Percentiles rank a stretch among this genome's conserved stretches.
phyloP scores from a whole-genome alignment of 2,113 vertebrate genomes.

The Bujurquina vittata region DNA sequence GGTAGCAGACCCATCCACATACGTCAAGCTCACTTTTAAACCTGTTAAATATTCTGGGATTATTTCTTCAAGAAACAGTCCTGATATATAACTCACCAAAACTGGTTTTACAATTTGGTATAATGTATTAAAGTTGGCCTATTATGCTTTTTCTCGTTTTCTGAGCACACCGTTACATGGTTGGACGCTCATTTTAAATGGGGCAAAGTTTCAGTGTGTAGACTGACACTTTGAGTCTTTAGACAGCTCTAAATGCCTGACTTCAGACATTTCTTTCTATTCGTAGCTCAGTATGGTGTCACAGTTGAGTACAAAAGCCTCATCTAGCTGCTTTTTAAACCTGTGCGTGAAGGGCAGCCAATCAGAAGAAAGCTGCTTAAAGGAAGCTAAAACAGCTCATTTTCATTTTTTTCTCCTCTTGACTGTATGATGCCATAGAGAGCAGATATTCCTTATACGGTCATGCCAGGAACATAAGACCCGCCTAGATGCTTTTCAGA shows the following conservation, averaged over 20 bases:
- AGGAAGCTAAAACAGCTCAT: background rate
- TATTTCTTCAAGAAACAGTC: background rate
- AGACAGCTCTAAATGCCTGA: background rate
- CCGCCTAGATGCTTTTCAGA: accelerated
- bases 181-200: background rate
- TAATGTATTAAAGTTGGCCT: background rate
- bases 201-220: background rate
- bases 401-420: background rate
- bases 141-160: background rate
- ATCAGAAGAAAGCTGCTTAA: background rate
- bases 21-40: background rate
- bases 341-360: background rate
- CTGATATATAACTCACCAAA: background rate
- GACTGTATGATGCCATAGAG: background rate
- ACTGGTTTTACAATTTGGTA: background rate
- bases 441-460: background rate
- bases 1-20: background rate
- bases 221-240: background rate
- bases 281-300: background rate
- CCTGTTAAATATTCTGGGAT: background rate
- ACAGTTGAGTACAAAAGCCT: background rate
- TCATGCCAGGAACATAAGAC: background rate
- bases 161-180: background rate
- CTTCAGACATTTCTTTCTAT: background rate
- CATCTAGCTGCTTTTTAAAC: background rate